These are phyloP conservation scores for Hassar affinis DNA, from an alignment of 2,113 vertebrate genomes.

Conservation along the genomic window DNA sequence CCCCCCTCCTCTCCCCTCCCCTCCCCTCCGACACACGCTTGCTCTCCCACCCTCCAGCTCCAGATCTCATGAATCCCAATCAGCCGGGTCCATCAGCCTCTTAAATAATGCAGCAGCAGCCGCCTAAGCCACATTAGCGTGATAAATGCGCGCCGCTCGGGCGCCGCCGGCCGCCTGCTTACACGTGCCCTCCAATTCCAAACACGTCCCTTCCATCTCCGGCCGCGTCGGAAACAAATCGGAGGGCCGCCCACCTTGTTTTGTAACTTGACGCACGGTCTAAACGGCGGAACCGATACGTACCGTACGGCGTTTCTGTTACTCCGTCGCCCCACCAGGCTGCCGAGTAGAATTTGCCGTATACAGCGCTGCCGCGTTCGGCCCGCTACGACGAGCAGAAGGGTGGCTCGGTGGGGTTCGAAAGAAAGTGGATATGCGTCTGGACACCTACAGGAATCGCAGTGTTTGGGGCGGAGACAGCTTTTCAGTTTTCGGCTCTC, in stretches of 20 bases:
- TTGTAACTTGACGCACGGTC: background rate
- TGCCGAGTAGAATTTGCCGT: background rate
- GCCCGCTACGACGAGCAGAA: background rate
- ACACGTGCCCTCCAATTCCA: slow-evolving; percentile 25
- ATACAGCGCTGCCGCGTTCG: background rate
- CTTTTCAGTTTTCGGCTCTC: background rate
- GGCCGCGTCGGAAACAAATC: background rate
- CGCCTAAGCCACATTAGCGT: slow-evolving; percentile 46
- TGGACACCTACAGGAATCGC: slow-evolving; percentile 13
- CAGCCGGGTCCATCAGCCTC: slow-evolving; percentile 52
- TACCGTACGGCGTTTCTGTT: background rate
- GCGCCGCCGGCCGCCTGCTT: slow-evolving; percentile 32
- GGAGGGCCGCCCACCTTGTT: slow-evolving; percentile 8
- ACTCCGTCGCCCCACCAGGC: background rate
- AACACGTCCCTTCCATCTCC: slow-evolving; percentile 40
- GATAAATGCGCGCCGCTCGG: slow-evolving; percentile 48
- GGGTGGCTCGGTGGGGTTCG: background rate
- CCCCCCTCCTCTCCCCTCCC: background rate
- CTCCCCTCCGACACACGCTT: background rate
- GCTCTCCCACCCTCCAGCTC: slow-evolving; percentile 39
- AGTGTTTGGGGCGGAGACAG: background rate
- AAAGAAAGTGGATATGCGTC: slow-evolving; percentile 5
- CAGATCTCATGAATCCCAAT: slow-evolving; percentile 59
- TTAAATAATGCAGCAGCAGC: slow-evolving; percentile 57
- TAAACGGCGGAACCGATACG: background rate